Evolutionary conservation across 2,797 vertebrate genomes (phyloP), one percentile per base, ranked within the genome.

Genomic region (Coreius guichenoti): DNA sequence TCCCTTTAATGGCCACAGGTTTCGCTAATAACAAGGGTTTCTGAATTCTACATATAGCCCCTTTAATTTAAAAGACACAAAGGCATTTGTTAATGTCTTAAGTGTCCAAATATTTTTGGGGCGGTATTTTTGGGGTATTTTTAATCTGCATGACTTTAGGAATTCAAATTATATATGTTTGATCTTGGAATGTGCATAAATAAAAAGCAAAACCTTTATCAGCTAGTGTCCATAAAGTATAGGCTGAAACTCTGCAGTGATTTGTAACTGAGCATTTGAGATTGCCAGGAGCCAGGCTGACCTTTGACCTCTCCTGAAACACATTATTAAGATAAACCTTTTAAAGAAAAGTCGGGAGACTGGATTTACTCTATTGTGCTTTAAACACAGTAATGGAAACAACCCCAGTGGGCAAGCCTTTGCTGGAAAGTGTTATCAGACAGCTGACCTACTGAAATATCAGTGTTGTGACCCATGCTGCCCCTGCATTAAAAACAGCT

Each of bases 371-470:
- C 33, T 54, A 75, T 80, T 85, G 84, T 81, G 78, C 78, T 85
- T 85, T 81, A 74, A 80, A 74, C 77, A 80, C 84, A 85, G 58
- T 80, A 85, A 85, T 54, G 69, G 45, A 84, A 84, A 70, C 82
- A 85, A 80, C 84, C 78, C 78, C 56, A 54, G 56, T 54, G 58
- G 69, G 78, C 69, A 61, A 63, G 77, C 26, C 54, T 80, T 79
- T 67, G 45, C 77, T 84, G 78, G 51, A 65, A 29, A 56, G 82
- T 70, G 72, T 84, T 80, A 87, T 84, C 82, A 81, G 72, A 51
- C 65, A 43, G 63, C 82, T 85, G 86, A 85, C 86, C 78, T 81
- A 70, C 70, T 72, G 86, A 87, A 87, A 87, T 87, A 85, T 77
- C 79, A 87, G 86, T 76, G 63, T 31, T 70, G 72, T 78, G 82